Evolutionary conservation across 2,888 invertebrate genomes (phyloP).

Genomic region (Drosophila suboccidentalis): DNA sequence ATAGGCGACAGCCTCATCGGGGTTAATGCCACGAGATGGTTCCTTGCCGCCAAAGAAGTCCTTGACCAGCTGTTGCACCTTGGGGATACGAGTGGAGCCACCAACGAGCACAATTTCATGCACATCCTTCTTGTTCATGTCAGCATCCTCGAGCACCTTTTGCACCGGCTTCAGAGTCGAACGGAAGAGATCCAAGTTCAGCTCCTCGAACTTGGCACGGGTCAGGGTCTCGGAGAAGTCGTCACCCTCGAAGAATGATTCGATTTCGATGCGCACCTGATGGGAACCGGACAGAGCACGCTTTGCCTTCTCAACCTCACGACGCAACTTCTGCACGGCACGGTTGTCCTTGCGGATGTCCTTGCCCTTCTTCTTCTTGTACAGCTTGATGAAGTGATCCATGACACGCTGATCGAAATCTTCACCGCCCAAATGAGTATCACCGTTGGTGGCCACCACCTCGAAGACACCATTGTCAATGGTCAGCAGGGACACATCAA

Average conservation of each 20-base stretch:
- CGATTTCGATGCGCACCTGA: constrained; percentile 99
- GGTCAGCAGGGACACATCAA: constrained; percentile 98
- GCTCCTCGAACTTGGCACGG: constrained; percentile 98
- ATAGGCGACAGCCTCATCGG: constrained; percentile 99
- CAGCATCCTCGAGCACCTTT: constrained; percentile 99
- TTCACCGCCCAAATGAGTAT: constrained; percentile 99
- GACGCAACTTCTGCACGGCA: constrained; percentile 97
- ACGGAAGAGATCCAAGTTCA: constrained; percentile 97
- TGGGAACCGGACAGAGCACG: constrained; percentile 96
- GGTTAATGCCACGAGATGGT: constrained; percentile 98
- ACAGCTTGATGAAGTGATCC: constrained; percentile 99
- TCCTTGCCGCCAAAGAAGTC: constrained; percentile 99
- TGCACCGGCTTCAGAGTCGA: constrained; percentile 98
- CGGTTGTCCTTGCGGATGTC: constrained; percentile 97
- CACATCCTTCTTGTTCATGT: constrained; percentile 99
- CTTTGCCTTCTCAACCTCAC: constrained; percentile 99
- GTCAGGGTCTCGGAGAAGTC: constrained; percentile 99
- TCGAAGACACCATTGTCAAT: constrained; percentile 99
- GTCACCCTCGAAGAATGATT: constrained; percentile 98
- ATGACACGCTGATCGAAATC: constrained; percentile 99
- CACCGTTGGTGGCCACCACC: constrained; percentile 89
- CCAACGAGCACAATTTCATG: constrained; percentile 99
- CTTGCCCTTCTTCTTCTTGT: constrained; percentile 99
- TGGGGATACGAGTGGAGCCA: constrained; percentile 99
- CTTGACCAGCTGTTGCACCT: constrained; percentile 96